Conservation (phyloP, 2,113 vertebrate genomes). For the Notarius quadriscutis region DNA sequence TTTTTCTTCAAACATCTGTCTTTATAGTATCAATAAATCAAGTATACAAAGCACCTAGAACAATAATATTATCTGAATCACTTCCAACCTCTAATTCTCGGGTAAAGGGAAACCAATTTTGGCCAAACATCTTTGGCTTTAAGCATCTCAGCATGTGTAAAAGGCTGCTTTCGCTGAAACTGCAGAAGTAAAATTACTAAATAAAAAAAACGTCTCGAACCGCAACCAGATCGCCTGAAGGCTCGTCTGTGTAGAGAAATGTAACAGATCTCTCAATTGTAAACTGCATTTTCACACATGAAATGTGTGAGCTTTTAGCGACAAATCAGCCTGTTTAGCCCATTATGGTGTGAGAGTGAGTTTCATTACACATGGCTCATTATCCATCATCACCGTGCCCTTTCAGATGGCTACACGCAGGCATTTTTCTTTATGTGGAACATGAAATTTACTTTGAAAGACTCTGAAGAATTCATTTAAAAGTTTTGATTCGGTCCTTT, state of each 20-base stretch:
- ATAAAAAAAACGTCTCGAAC: not conserved
- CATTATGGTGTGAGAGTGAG: conserved; percentile 1
- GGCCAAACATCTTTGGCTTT: not conserved
- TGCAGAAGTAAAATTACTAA: conserved; percentile 6
- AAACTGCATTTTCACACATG: conserved; percentile 12
- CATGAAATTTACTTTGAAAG: conserved; percentile 14
- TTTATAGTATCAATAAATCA: not conserved
- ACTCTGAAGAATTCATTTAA: conserved; percentile 27
- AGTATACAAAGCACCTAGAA: not conserved
- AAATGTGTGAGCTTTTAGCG: conserved; percentile 1
- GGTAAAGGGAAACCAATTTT: not conserved
- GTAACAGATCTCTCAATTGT: conserved; percentile 6
- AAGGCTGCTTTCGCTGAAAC: conserved; percentile 21
- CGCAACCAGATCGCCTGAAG: conserved; percentile 5
- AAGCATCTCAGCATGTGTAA: conserved; percentile 10
- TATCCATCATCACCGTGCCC: conserved; percentile 18
- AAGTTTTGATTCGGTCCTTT: not conserved
- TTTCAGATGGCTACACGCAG: conserved; percentile 29
- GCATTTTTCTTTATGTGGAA: conserved; percentile 19
- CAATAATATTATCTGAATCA: conserved; percentile 10
- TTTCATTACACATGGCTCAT: conserved; percentile 38
- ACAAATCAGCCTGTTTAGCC: conserved; percentile 32
- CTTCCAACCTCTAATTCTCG: not conserved
- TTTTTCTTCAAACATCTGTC: too few relatives aligned
- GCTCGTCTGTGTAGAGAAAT: conserved; percentile 9